Evolutionary conservation across 2,113 vertebrate genomes (phyloP).

Genomic region (Engystomops pustulosus): DNA sequence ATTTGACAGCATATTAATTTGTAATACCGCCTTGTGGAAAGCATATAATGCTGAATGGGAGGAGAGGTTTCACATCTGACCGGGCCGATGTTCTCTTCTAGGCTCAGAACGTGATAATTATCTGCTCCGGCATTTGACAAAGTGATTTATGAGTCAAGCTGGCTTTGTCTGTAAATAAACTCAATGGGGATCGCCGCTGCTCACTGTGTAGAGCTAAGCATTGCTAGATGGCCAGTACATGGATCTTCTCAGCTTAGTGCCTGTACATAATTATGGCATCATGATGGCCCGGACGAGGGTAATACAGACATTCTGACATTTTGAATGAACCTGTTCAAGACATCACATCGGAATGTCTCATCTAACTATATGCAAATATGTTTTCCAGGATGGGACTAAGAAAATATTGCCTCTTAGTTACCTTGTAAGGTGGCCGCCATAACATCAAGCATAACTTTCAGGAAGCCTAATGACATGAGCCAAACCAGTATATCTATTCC

Average conservation of each 20-base stretch:
- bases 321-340: no score
- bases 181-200: slow-evolving; percentile 8
- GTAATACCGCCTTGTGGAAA: background rate
- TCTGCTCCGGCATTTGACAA: slow-evolving; percentile 13
- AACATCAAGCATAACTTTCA: no score
- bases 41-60: background rate
- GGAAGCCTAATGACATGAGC: no score
- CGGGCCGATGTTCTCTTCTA: background rate
- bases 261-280: background rate
- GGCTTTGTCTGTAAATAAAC: slow-evolving; percentile 37
- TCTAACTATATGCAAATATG: no score
- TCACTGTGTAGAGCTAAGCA: background rate
- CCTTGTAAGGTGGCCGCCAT: no score
- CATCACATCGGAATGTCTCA: no score
- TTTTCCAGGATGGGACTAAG: no score
- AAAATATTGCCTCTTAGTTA: no score
- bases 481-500: no score
- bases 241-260: background rate
- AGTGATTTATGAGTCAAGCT: slow-evolving; percentile 50
- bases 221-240: background rate
- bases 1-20: background rate
- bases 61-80: background rate
- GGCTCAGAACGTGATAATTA: background rate
- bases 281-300: background rate
- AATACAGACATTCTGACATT: no score